Percentiles rank a stretch among this genome's conserved stretches.
These are phyloP conservation scores for Agrotis puta DNA, from an alignment of 2,888 invertebrate species.

Conservation along the genomic window DNA sequence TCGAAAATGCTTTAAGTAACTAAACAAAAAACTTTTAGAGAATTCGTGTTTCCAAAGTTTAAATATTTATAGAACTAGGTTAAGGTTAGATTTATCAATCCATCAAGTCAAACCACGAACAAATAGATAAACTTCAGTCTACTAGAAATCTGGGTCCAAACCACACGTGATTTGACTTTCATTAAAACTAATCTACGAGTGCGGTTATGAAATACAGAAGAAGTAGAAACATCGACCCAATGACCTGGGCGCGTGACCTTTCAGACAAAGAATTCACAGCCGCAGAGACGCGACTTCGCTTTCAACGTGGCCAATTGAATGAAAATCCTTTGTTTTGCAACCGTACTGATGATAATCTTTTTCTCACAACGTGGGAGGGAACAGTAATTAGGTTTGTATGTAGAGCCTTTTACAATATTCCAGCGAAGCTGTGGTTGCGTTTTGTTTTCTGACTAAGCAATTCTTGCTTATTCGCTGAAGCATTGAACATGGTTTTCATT, in stretches of 20 bases:
- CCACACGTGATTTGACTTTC: background rate
- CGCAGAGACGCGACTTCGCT: slow-evolving; percentile 68
- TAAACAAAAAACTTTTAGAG: too few relatives aligned
- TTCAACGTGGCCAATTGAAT: slow-evolving; percentile 72
- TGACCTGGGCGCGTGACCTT: slow-evolving; percentile 65
- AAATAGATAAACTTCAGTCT: background rate
- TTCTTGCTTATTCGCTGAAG: slow-evolving; percentile 5
- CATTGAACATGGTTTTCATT: background rate
- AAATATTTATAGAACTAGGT: too few relatives aligned
- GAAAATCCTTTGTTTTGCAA: slow-evolving; percentile 75
- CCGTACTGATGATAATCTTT: slow-evolving; percentile 63
- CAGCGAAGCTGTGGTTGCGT: slow-evolving; percentile 9
- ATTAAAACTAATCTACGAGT: slow-evolving; percentile 10
- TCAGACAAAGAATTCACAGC: slow-evolving; percentile 68
- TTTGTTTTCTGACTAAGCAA: slow-evolving; percentile 29
- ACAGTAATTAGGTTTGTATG: slow-evolving; percentile 54
- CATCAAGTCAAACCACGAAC: background rate
- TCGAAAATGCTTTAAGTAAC: too few relatives aligned
- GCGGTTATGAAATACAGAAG: slow-evolving; percentile 49
- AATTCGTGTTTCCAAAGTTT: too few relatives aligned
- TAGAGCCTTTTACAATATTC: slow-evolving; percentile 34
- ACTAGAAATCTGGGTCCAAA: background rate
- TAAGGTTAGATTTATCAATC: background rate
- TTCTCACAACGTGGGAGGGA: slow-evolving; percentile 50
- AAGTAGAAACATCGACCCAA: slow-evolving; percentile 60